These are phyloP conservation scores for Kryptopterus vitreolus DNA, from an alignment of 2,797 vertebrate species.

Conservation along the genomic window DNA sequence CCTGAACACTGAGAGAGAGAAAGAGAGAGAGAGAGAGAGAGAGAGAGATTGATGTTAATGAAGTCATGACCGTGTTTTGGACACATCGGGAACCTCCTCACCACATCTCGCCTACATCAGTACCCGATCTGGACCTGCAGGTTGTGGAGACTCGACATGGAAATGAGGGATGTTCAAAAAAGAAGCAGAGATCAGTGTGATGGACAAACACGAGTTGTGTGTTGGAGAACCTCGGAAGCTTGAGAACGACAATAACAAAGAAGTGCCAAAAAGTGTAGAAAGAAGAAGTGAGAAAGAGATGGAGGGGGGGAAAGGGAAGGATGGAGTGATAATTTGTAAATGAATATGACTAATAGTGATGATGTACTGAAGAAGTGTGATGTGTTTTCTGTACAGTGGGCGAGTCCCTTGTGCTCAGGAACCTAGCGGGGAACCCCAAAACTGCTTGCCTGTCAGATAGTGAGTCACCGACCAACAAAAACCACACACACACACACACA, in stretches of 20 bases:
- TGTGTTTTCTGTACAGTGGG: background rate
- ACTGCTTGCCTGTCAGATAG: background rate
- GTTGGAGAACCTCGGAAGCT: background rate
- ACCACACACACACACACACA: too few species aligned
- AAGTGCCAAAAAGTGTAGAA: background rate
- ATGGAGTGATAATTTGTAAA: background rate
- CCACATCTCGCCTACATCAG: too few species aligned
- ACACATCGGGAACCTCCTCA: too few species aligned
- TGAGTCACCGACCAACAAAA: background rate
- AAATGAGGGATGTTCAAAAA: too few species aligned
- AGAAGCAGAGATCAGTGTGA: too few species aligned
- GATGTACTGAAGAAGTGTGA: background rate
- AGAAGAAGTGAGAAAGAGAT: background rate
- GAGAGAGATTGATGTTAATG: background rate
- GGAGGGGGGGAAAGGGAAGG: background rate
- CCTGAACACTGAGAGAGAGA: conserved; percentile 84
- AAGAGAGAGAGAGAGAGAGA: conserved; percentile 4
- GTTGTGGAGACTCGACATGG: too few species aligned
- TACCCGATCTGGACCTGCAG: too few species aligned
- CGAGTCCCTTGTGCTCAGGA: background rate
- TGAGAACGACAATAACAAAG: background rate
- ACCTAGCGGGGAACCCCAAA: conserved; percentile 1
- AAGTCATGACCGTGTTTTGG: too few species aligned
- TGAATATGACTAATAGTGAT: background rate
- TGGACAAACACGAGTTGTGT: too few species aligned